Evolutionary conservation across 1,140 invertebrate species (phyloP).

Genomic region (Anagrus nilaparvatae): DNA sequence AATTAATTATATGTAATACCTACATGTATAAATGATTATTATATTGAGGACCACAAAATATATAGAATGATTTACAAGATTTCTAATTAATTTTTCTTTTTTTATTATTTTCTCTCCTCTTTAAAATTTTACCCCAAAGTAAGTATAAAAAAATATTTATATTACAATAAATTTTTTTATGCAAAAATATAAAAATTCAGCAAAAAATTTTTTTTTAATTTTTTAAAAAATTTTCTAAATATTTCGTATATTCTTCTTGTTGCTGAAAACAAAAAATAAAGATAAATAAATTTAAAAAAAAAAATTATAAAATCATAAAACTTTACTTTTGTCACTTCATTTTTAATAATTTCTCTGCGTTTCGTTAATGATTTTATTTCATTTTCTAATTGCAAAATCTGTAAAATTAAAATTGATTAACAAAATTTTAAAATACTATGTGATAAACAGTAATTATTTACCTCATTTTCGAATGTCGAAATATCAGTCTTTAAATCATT

Average conservation of each 20-base stretch:
- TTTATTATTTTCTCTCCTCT: too few species aligned
- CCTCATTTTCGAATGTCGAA: constrained; percentile 18
- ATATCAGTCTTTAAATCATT: constrained; percentile 19
- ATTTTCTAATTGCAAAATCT: constrained; percentile 11
- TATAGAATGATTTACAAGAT: too few species aligned
- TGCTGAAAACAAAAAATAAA: constrained; percentile 14
- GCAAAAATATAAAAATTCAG: too few species aligned
- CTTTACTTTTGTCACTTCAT: constrained; percentile 9
- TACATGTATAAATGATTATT: too few species aligned
- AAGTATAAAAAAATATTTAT: too few species aligned
- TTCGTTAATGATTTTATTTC: constrained; percentile 4
- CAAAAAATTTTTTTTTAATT: too few species aligned
- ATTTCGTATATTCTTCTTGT: constrained; percentile 15
- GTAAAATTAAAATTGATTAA: neutral
- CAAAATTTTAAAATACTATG: neutral
- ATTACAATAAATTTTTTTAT: too few species aligned
- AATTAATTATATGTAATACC: too few species aligned
- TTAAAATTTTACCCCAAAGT: too few species aligned
- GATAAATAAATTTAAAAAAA: neutral
- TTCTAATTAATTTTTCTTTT: too few species aligned
- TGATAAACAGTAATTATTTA: constrained; percentile 14
- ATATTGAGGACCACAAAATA: too few species aligned
- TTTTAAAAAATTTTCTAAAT: constrained; percentile 10
- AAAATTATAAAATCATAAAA: constrained; percentile 4
- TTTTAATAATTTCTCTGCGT: constrained; percentile 3